Base-by-base conservation (phyloP, 2,888 invertebrate genomes). In the Agonopterix alstromeriana region DNA sequence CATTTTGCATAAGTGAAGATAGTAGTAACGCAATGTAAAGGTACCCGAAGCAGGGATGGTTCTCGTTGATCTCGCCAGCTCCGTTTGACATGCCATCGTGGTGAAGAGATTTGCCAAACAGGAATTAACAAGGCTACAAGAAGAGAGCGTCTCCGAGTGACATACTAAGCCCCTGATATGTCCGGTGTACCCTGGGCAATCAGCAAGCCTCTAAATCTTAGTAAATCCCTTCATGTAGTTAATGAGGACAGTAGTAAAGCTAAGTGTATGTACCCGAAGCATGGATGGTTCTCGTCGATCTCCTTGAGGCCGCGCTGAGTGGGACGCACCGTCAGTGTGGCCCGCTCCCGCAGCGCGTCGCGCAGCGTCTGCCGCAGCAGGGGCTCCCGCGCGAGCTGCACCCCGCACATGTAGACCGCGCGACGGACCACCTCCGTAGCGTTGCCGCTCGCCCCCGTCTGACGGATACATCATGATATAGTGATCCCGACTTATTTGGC, bases 201-300 rank as follows among this genome's bases (percentile, higher is more conserved):
- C 14, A 17, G 17, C 17, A 17, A 17, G 17, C 17, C 17, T 17
- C 17, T 17, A 17, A 17, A 3, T 2, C 17, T 17, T 2, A 3
- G 3, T 3, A 17, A 17, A 27, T 27, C 27, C 7, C 5, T 27
- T 27, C 27, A 27, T 27, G 7, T 27, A 5, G 7, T 5, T 27
- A 5, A 27, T 5, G 27, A 27, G 0, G 27, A 27, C 27, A 27
- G 27, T 5, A 5, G 27, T 27, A 27, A 5, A 27, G 27, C 27
- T 5, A 27, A 5, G 27, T 27, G 38, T 38, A 9, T n/a, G 8
- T 11, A 91, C 92, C 89, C 89, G 70, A 92, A 97, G 60, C 96
- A 94, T 0, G 94, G 91, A 77, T 99, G 98, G 58, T 94, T 93
- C 82, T 99, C 99, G 73, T 99, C 99, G 54, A 99, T 97, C 66